phyloP scores from a whole-genome alignment of 2,888 invertebrate species.

The Chaitophorus viminalis region DNA sequence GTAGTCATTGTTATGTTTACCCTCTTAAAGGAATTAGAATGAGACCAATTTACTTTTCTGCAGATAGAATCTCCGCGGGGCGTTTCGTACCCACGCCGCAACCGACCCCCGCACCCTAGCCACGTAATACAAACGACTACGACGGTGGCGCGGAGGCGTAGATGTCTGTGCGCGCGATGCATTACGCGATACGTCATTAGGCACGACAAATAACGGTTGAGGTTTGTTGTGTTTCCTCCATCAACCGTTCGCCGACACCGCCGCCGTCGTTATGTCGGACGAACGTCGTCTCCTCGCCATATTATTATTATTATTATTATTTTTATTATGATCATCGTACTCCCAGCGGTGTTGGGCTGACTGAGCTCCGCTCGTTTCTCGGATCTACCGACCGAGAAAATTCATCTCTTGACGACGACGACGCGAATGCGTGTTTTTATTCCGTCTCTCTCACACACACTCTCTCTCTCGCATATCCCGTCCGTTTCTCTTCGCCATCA shows the following conservation, averaged over 20 bases:
- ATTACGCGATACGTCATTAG: conserved; percentile 41
- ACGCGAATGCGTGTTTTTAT: neutral
- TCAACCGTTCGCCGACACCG: neutral
- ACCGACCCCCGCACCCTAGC: neutral
- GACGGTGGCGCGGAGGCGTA: neutral
- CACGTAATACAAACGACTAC: neutral
- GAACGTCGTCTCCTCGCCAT: neutral
- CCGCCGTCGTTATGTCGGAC: neutral
- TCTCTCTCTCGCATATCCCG: no score
- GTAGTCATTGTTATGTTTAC: neutral
- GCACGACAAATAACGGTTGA: conserved; percentile 31
- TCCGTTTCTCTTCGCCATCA: neutral
- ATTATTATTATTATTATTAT: neutral
- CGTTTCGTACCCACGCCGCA: neutral
- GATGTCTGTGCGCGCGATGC: conserved; percentile 1
- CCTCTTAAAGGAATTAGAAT: conserved; percentile 29
- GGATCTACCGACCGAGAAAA: neutral
- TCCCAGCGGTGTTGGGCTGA: neutral
- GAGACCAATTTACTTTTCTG: conserved; percentile 20
- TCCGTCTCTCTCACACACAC: no score
- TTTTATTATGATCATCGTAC: neutral
- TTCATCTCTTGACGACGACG: neutral
- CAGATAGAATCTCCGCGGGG: neutral
- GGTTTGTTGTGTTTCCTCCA: conserved; percentile 12
- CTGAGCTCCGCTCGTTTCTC: neutral